Evolutionary conservation across 2,113 vertebrate genomes (phyloP), one percentile per base, ranked within the genome.

Genomic region (Sialia sialis): DNA sequence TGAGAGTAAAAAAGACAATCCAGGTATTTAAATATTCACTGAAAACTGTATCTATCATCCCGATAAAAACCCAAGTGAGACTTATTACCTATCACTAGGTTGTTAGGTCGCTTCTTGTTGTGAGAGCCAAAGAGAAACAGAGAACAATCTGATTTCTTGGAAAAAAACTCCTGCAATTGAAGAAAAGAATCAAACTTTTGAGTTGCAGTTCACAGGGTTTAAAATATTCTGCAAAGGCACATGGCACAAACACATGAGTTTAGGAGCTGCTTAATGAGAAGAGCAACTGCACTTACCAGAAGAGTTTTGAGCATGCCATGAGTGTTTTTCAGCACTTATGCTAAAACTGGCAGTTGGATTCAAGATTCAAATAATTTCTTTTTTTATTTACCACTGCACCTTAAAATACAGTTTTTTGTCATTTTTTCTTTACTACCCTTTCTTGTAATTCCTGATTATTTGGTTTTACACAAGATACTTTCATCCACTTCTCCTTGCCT

Each of bases 21-120:
- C 36, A 84, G 27, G 7, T 64, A 38, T 21, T 66, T 36, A 69
- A 66, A 34, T 54, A 69, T 12, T 27, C 17, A n/a, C 4, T 77
- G 41, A 62, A 93, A 89, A 55, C 39, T 11, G 32, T 30, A 55
- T 3, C 4, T 67, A 36, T 27, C n/a, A 69, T 14, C 23, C 34
- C 25, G 58, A 85, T 52, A 67, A 73, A 73, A 91, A 26, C 8
- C 5, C 44, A 66, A 26, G 22, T n/a, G 34, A 87, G 23, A 66
- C 25, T 55, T 10, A 15, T 74, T 97, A 99, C 99, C 99, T 96
- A 99, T 98, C 77, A 99, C 97, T 32, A 99, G 87, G 89, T 99
- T 99, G 96, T 99, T 98, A 60, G 99, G 99, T 16, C 99, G 94
- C 95, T 99, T 99, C 98, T 99, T 99, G 97, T 99, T 99, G 97